Evolutionary conservation across 2,797 vertebrate genomes (phyloP), one percentile per base, ranked within the genome.

Genomic region (Microhierax caerulescens): DNA sequence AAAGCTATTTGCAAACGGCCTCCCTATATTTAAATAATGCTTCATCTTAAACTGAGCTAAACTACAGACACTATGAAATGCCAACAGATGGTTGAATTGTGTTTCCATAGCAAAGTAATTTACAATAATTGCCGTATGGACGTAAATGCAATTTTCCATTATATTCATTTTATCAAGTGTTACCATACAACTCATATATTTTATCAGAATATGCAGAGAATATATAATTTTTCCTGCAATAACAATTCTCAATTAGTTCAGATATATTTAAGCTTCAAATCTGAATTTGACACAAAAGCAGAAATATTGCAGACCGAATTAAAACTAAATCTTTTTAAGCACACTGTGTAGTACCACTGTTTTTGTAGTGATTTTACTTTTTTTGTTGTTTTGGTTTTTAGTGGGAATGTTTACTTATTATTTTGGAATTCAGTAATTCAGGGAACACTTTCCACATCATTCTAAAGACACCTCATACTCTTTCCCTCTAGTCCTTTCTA

Each of bases 51-150:
- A 98, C 92, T 85, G 94, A 98, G 95, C 96, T 94, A 95, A 97
- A 94, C 96, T 95, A 95, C 94, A 95, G 97, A 96, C 96, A 96
- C 96, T 88, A 96, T 54, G 96, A 98, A 98, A 98, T 98, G 98
- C 97, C 98, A 98, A 97, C 98, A 98, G 98, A 98, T 98, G 98
- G 98, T 63, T 98, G 98, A 96, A 97, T 97, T 98, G 98, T 98
- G 98, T 98, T 98, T 98, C 98, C 98, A 98, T 98, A 98, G 98
- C 97, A 98, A 98, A 98, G 97, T 98, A 98, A 98, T 98, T 98
- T 98, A 98, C 98, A 98, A 98, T 98, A 98, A 98, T 98, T 98
- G 98, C 98, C 82, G 96, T 98, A 98, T 97, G 97, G 97, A 98
- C 82, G 93, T 97, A 97, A 98, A 97, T 97, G 97, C 95, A 97